Evolutionary conservation across 1,140 invertebrate genomes (phyloP), one percentile per base, ranked within the genome.

Genomic region (Atta texana): DNA sequence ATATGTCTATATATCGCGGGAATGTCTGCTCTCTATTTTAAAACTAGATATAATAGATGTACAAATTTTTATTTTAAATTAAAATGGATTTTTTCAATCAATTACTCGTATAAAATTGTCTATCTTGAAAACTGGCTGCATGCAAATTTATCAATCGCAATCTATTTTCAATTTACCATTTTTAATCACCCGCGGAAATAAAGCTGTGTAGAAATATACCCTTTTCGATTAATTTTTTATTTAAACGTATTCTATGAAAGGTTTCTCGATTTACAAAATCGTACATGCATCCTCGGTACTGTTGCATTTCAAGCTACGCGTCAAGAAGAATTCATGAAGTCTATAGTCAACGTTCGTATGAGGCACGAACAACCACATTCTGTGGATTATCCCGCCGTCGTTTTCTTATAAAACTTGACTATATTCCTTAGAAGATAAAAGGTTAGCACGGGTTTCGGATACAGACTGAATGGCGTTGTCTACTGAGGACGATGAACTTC

Each of bases 361-460:
- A 34, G 55, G 55, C n/a, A 55, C 55, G n/a, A 28, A 68, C 28
- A 14, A 31, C 28, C 80, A 84, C 80, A 69, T 84, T 63, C 55
- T 55, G 57, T n/a, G 69, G 69, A 69, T 84, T 75, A 84, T 84
- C 39, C 55, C 39, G 55, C 24, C 18, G 80, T 55, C 69, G 39
- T 84, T 75, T 84, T 84, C 80, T 84, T 84, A 84, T 74, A 84
- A 84, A 84, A 84, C 80, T 51, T 55, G 55, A 84, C 80, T 84
- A 75, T 61, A 63, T 24, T 74, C 68, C 55, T 84, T 84, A 24
- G 39, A 75, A 84, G 80, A 84, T 75, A 61, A 75, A 84, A 68
- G 34, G 55, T 74, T 84, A 69, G 80, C 80, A 84, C 69, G 80
- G 55, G 39, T 34, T 84, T 84, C 69, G 55, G 80, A 24, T 84